Base-by-base conservation (phyloP, 64 coral and sea anemone species). In the Pachyseris speciosa region DNA sequence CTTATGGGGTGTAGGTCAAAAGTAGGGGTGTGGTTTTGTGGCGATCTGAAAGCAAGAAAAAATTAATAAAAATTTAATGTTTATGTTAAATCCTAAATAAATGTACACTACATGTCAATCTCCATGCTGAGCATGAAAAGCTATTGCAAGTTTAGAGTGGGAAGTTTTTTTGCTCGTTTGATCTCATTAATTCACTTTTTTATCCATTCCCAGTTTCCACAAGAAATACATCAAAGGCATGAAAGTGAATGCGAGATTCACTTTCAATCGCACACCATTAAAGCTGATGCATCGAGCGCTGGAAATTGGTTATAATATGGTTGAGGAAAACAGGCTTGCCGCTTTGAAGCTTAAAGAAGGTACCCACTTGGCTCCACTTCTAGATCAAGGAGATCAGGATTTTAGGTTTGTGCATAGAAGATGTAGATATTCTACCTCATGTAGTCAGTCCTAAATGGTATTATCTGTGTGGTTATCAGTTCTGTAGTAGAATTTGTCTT, bases 221-320 rank as follows among this genome's bases (percentile, higher is more conserved):
- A 84, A 78, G 50, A 87, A 73, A n/a, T 96, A 93, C 26, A 78
- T 96, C 43, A 96, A 77, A 29, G 91, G 91, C 8, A 93, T 72
- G 86, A 96, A 78, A 57, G 80, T 93, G 12, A 64, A 96, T 13
- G 90, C 93, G 0, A 80, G 87, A 48, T 96, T 96, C 40, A 96
- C 94, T 25, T 96, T 93, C 63, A 91, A 87, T 8, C 78, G 94
- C 32, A 83, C 87, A 1, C 90, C 94, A 11, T 77, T 96, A 51
- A 79, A 92, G 51, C 86, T 96, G 67, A 91, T 89, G 78, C 94
- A 96, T 67, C 69, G 94, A 72, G 85, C 94, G 20, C 68, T 92
- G 16, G 47, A 84, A 63, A 69, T 92, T 38, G 64, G 69, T 20
- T 73, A 38, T 32, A 27, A 92, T 3, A 34, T 92, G 51, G 13